phyloP scores from a whole-genome alignment of 2,113 vertebrate genomes.

The Cynoglossus semilaevis region DNA sequence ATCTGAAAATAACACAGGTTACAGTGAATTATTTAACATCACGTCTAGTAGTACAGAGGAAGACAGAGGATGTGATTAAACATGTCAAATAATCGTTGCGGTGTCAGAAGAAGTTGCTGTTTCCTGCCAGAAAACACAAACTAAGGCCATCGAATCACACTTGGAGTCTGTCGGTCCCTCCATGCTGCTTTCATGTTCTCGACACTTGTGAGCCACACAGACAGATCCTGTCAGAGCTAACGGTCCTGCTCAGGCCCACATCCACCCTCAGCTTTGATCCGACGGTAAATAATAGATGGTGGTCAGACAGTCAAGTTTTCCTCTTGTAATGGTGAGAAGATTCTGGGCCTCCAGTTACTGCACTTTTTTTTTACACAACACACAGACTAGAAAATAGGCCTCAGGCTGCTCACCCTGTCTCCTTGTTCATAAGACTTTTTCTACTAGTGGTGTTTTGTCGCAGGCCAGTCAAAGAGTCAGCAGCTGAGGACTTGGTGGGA shows the following conservation, averaged over 20 bases:
- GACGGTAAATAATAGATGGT: conserved; percentile 63
- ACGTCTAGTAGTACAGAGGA: too few relatives aligned
- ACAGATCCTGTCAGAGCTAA: conserved; percentile 7
- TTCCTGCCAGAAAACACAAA: background rate
- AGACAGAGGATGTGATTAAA: background rate
- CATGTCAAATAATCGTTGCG: too few relatives aligned
- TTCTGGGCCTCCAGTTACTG: conserved; percentile 19
- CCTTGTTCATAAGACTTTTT: conserved; percentile 35
- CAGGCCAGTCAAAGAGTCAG: conserved; percentile 17
- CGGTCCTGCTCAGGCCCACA: conserved; percentile 10
- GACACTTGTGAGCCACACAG: background rate
- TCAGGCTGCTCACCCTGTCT: conserved; percentile 15
- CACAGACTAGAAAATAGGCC: conserved; percentile 12
- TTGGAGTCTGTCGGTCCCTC: conserved; percentile 3
- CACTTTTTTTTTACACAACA: conserved; percentile 6
- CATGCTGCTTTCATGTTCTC: conserved; percentile 2
- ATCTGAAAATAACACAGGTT: too few relatives aligned
- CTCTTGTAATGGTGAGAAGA: conserved; percentile 15
- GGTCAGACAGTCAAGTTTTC: conserved; percentile 44
- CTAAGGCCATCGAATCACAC: background rate
- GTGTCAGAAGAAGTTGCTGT: conserved; percentile 7
- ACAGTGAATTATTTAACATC: too few relatives aligned
- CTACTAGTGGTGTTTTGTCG: background rate
- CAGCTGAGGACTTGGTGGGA: background rate
- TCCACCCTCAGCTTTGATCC: conserved; percentile 47